These are phyloP conservation scores for Hyles lineata DNA, from an alignment of 2,888 invertebrate genomes.

Conservation along the genomic window DNA sequence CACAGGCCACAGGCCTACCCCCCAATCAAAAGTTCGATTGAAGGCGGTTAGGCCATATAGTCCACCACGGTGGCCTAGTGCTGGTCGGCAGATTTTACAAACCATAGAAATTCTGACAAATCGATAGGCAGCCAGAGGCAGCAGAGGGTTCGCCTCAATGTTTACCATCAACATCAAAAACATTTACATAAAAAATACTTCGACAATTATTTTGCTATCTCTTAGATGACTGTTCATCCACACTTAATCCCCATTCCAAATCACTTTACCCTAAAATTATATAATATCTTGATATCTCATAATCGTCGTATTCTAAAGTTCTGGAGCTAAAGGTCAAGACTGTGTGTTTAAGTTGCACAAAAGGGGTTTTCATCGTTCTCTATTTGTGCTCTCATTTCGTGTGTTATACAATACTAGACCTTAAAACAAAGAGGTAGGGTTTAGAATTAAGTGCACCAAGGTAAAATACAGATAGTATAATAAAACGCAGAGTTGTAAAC, in stretches of 20 bases:
- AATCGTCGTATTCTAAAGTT: conserved; percentile 25
- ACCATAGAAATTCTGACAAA: too few relatives aligned
- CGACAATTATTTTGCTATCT: too few relatives aligned
- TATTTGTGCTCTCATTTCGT: conserved; percentile 28
- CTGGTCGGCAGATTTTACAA: too few relatives aligned
- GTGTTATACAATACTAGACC: neutral
- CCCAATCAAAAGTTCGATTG: too few relatives aligned
- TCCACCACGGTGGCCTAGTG: too few relatives aligned
- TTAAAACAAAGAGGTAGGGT: neutral
- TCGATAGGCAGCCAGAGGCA: too few relatives aligned
- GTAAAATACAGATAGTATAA: conserved; percentile 8
- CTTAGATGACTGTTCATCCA: neutral
- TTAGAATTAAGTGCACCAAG: neutral
- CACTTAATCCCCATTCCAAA: neutral
- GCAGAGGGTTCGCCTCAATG: too few relatives aligned
- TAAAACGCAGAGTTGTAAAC: conserved; percentile 24
- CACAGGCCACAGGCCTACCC: too few relatives aligned
- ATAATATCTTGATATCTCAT: neutral
- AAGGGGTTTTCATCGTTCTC: conserved; percentile 26
- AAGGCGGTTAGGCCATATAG: too few relatives aligned
- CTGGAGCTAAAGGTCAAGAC: conserved; percentile 31
- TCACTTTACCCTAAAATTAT: neutral
- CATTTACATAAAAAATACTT: too few relatives aligned
- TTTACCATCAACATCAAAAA: too few relatives aligned
- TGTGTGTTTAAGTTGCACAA: conserved; percentile 32